These are phyloP conservation scores for Tribolium madens DNA, from an alignment of 1,140 invertebrate species.

Conservation along the genomic window DNA sequence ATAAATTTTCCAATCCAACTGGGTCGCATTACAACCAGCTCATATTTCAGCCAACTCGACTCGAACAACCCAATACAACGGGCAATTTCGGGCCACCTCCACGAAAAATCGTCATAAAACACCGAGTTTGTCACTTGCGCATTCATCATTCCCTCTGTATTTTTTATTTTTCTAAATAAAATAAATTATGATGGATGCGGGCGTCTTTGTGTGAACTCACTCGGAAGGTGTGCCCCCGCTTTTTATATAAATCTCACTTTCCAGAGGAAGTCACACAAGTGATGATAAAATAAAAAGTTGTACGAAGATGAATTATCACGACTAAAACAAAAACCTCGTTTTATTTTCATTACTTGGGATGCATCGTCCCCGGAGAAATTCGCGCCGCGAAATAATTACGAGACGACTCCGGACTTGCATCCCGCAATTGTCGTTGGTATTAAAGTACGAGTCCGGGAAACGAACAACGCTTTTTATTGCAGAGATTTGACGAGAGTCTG, in stretches of 20 bases:
- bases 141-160: background rate
- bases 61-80: background rate
- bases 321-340: conserved; percentile 37
- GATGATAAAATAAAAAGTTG: conserved; percentile 36
- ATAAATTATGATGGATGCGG: conserved; percentile 14
- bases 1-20: background rate
- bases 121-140: background rate
- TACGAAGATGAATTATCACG: conserved; percentile 31
- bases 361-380: conserved; percentile 19
- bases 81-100: background rate
- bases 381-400: conserved; percentile 2
- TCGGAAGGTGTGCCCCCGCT: background rate
- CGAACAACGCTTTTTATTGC: no score
- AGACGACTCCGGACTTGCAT: background rate
- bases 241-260: conserved; percentile 9
- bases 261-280: conserved; percentile 12
- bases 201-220: background rate
- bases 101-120: background rate
- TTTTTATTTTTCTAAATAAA: conserved; percentile 12
- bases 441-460: background rate
- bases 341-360: conserved; percentile 33
- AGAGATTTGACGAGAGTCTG: no score
- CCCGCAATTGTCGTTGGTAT: background rate
- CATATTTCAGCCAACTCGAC: background rate
- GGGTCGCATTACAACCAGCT: background rate